Percentiles rank a stretch among this genome's conserved stretches.
Evolutionary conservation across 1,140 invertebrate genomes (phyloP).

Genomic region (Euura saliciscinereae): DNA sequence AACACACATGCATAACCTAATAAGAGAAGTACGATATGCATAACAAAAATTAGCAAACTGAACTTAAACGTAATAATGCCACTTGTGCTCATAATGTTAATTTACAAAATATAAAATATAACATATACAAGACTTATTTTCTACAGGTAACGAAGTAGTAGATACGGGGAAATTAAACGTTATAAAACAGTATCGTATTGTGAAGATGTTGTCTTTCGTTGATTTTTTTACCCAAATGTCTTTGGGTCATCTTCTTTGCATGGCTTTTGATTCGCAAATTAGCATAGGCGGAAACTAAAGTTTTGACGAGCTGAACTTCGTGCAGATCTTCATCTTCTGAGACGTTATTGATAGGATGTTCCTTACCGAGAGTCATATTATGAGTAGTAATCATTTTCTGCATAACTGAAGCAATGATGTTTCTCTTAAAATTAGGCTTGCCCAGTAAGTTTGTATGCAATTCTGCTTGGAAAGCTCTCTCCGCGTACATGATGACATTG

Average conservation of each 20-base stretch:
- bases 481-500: neutral
- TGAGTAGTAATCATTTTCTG: neutral
- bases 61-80: neutral
- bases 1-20: neutral
- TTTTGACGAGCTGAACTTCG: neutral
- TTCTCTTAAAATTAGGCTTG: neutral
- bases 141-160: neutral
- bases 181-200: conserved; percentile 1
- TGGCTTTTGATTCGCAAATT: neutral
- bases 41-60: neutral
- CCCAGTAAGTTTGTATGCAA: neutral
- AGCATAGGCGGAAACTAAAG: neutral
- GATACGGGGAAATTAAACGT: neutral
- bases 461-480: conserved; percentile 1
- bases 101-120: neutral
- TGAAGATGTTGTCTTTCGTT: neutral
- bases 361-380: neutral
- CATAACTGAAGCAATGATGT: neutral
- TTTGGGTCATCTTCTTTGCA: neutral
- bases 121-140: neutral
- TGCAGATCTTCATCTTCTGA: neutral
- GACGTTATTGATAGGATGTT: neutral
- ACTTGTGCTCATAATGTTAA: neutral
- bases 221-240: neutral
- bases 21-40: neutral